These are phyloP conservation scores for Philotrypesis tridentata DNA, from an alignment of 1,140 invertebrate species.

Conservation along the genomic window DNA sequence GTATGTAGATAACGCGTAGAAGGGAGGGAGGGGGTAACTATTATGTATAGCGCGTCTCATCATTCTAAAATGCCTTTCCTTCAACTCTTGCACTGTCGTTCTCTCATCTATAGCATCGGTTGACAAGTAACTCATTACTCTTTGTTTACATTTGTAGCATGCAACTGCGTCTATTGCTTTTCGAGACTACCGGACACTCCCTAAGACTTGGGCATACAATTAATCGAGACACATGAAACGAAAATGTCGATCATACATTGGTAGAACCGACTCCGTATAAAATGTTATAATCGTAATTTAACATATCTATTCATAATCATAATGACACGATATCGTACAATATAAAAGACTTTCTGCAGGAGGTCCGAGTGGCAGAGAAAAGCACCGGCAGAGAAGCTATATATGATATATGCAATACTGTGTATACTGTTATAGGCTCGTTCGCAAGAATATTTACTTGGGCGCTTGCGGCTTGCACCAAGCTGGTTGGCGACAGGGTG, in stretches of 20 bases:
- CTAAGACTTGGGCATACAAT: neutral
- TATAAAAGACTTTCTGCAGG: neutral
- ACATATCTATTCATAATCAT: no score
- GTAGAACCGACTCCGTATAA: no score
- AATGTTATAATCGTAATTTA: no score
- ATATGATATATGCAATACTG: neutral
- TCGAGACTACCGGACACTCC: constrained; percentile 44
- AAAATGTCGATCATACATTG: neutral
- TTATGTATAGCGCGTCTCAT: constrained; percentile 26
- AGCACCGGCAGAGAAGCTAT: constrained; percentile 37
- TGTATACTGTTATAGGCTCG: constrained; percentile 20
- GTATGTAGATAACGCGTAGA: neutral
- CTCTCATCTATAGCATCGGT: constrained; percentile 11
- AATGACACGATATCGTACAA: neutral
- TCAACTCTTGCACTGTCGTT: neutral
- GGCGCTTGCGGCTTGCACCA: constrained; percentile 72
- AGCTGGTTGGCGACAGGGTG: constrained; percentile 83
- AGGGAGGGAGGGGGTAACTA: neutral
- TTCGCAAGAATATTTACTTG: constrained; percentile 72
- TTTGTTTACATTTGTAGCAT: constrained; percentile 33
- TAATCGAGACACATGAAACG: neutral
- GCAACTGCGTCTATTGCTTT: constrained; percentile 42
- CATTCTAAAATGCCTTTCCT: neutral
- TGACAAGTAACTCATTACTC: neutral
- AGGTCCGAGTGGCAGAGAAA: constrained; percentile 34